phyloP scores from a whole-genome alignment of 2,888 invertebrate species.

The Drosophila helvetica region DNA sequence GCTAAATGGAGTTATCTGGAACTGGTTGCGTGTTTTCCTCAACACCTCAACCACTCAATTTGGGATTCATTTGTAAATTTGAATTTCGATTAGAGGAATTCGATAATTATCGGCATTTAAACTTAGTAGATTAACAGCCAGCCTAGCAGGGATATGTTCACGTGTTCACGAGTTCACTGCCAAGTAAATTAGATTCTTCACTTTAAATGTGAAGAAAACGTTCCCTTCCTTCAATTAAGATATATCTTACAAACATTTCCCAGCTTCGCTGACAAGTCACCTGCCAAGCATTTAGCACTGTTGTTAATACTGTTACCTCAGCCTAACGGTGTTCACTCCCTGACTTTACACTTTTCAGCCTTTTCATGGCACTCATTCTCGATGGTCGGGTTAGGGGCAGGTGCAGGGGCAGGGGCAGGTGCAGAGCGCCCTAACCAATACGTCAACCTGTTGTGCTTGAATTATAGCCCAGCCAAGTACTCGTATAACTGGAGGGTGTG shows the following conservation, averaged over 20 bases:
- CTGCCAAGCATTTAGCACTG: slow-evolving; percentile 39
- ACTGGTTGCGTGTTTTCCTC: slow-evolving; percentile 4
- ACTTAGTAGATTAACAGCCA: not conserved
- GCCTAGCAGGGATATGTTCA: not conserved
- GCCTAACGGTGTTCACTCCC: slow-evolving; percentile 36
- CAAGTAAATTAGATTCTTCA: not conserved
- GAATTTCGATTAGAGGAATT: not conserved
- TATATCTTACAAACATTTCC: not conserved
- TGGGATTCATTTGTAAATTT: not conserved
- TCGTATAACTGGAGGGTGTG: not conserved
- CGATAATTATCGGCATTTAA: not conserved
- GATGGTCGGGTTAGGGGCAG: slow-evolving; percentile 6
- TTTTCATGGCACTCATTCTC: slow-evolving; percentile 13
- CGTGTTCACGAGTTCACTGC: not conserved
- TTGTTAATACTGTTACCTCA: slow-evolving; percentile 50
- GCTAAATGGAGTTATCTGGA: slow-evolving; percentile 16
- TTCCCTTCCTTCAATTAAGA: not conserved
- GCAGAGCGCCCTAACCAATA: slow-evolving; percentile 30
- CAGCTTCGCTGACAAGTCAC: slow-evolving; percentile 8
- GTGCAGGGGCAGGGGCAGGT: not conserved
- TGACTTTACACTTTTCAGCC: slow-evolving; percentile 41
- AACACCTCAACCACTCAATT: slow-evolving; percentile 3
- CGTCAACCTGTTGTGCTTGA: slow-evolving; percentile 1
- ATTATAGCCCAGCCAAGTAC: slow-evolving; percentile 1
- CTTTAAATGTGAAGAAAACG: not conserved